Evolutionary conservation across 2,797 vertebrate species (phyloP), one percentile per base, ranked within the genome.

Genomic region (Gadopsis bispinosus): DNA sequence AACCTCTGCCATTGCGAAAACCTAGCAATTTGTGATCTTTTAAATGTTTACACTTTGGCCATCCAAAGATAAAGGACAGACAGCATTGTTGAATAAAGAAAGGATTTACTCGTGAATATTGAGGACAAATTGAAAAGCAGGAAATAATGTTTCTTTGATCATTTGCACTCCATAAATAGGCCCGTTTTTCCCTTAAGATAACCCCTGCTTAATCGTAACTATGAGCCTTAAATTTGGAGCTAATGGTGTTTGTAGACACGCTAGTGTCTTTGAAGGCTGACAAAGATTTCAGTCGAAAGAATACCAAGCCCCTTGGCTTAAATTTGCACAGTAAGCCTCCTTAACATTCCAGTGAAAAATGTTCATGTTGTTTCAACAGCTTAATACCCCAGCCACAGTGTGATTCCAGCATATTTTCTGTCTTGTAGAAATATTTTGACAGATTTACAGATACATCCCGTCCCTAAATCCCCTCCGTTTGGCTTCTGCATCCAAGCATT

Each of bases 391-490:
- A 83, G 88, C 87, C 84, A 75, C 84, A 82, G 88, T 91, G 92
- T 93, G 92, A 93, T 91, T 92, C 90, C 80, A 86, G 87, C 92
- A 93, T 89, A 92, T 91, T 92, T 93, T 94, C 87, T 88, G 85
- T 91, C 89, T 92, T 88, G 91, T 92, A 88, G 91, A 93, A 94
- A 91, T 92, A 94, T 92, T 93, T 93, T 92, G 91, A 94, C 92
- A 93, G 91, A 94, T 94, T 91, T 90, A 86, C 91, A 92, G 89
- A 94, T 91, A 88, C 73, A 91, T 89, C 88, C 88, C 81, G 37
- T 92, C 86, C 85, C 83, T 83, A 92, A 94, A 94, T 92, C 92
- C 91, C 88, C 80, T 86, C 89, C 87, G 85, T 88, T 92, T 93
- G 91, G 84, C 90, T 93, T 90, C 81, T 82, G 92, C 89, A 91